These are phyloP conservation scores for Aplochiton taeniatus DNA, from an alignment of 2,797 vertebrate genomes.

Conservation along the genomic window DNA sequence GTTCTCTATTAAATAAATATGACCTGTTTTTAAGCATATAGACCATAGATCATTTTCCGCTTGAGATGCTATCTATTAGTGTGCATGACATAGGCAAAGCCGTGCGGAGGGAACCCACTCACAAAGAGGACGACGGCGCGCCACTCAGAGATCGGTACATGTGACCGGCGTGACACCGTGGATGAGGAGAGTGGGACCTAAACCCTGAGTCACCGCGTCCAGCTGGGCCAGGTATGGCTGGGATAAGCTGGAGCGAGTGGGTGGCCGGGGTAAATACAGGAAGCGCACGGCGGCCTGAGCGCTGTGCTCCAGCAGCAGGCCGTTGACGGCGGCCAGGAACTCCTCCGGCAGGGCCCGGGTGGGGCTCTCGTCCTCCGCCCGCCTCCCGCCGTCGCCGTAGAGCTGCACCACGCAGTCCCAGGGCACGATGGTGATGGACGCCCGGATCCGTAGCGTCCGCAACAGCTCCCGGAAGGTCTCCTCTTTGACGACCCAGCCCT, in stretches of 20 bases:
- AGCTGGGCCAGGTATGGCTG: constrained; percentile 81
- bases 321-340: constrained; percentile 78
- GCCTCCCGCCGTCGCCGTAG: background rate
- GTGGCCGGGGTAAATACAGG: constrained; percentile 87
- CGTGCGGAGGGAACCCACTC: background rate
- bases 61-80: too few relatives aligned
- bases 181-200: constrained; percentile 87
- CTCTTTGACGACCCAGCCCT: constrained; percentile 84
- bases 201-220: constrained; percentile 76
- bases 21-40: too few relatives aligned
- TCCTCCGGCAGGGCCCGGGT: constrained; percentile 52
- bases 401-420: constrained; percentile 81
- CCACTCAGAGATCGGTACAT: constrained; percentile 84
- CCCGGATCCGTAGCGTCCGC: constrained; percentile 85
- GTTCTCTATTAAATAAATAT: too few relatives aligned
- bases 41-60: too few relatives aligned
- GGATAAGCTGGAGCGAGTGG: constrained; percentile 67
- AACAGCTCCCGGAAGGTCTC: constrained; percentile 84
- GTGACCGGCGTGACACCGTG: constrained; percentile 90
- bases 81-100: too few relatives aligned
- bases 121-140: constrained; percentile 3
- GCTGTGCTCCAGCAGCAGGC: constrained; percentile 80
- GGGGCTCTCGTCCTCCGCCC: background rate
- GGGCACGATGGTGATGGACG: constrained; percentile 83
- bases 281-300: constrained; percentile 83